Evolutionary conservation across 2,797 vertebrate species (phyloP), one percentile per base, ranked within the genome.

Genomic region (Epinephelus coioides): DNA sequence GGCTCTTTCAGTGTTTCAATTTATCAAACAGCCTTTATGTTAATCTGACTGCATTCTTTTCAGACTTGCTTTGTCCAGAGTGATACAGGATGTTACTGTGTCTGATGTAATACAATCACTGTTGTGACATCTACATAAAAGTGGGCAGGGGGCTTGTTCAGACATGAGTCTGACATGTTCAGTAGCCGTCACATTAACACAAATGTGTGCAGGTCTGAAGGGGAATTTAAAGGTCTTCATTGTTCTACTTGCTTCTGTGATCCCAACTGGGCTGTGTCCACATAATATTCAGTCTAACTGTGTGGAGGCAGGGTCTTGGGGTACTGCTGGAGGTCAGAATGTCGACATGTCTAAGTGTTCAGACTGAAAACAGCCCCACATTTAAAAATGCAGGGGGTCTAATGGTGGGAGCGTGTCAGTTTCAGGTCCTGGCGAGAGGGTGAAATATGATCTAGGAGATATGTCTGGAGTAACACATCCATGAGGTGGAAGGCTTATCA

Each of bases 381-480:
- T 17, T 56, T 27, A 57, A 27, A 9, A 10, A n/a, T 19, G 51
- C 47, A 13, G 19, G 1, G 12, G 9, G 15, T 43, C 23, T 5
- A 21, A 18, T 27, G 38, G 21, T 25, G 50, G 14, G 14, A 21
- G 21, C 10, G 14, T 25, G 19, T 51, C 25, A 23, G 21, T n/a
- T 51, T 71, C 56, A 14, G 30, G 34, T 49, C 5, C 25, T 15
- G 19, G 14, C 18, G 19, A 56, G 8, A 40, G 43, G 14, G 27
- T 17, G 8, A 56, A 63, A 69, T 43, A 56, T 21, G 43, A 77
- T 63, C 21, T 12, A 43, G 12, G 43, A 56, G 21, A 27, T 49
- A 18, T 0, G 3, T 19, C 47, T 67, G 2, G 4, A 51, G 8
- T 17, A 21, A 46, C n/a, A 3, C 18, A 59, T 56, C n/a, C 2